Evolutionary conservation across 2,888 invertebrate species (phyloP), one percentile per base, ranked within the genome.

Genomic region (Xanthia togata): DNA sequence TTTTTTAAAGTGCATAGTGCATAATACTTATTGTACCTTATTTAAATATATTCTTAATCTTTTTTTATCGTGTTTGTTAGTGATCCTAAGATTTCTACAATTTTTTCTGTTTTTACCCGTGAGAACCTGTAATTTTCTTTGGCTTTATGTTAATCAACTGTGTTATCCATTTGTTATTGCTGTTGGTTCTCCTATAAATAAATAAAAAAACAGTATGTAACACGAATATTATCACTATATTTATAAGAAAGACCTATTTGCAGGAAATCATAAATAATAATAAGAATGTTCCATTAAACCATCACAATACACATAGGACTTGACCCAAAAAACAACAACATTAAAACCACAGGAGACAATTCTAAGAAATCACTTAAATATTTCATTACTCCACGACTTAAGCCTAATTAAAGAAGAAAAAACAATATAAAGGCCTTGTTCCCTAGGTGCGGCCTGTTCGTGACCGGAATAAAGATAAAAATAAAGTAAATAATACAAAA

Each of bases 321-420:
- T 41, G 59, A 60, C 35, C 17, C 38, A 62, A 57, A 64, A 23
- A 17, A 72, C 62, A 55, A 70, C 72, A 80, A 70, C 70, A 73
- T 70, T 70, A 72, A n/a, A 80, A 71, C 64, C 73, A 74, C 72
- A 79, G 72, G 70, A 69, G 73, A 87, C 78, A 78, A 63, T 70
- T 81, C 82, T n/a, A 62, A 55, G 60, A 69, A 89, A 89, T 86
- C 81, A 88, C 88, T 88, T 86, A 84, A 88, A 90, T 90, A 90
- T 89, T 92, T 90, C 86, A 89, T 90, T 89, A 91, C 91, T 88
- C 89, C 83, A 84, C 84, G 85, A 83, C 87, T 88, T 87, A 85
- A 84, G 87, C 87, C 91, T 93, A 94, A 94, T 94, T 93, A 93
- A 92, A 92, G 91, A 91, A 90, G 90, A 91, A 90, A 91, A 93